phyloP scores from a whole-genome alignment of 2,888 invertebrate genomes.

The Girardia tigrina region DNA sequence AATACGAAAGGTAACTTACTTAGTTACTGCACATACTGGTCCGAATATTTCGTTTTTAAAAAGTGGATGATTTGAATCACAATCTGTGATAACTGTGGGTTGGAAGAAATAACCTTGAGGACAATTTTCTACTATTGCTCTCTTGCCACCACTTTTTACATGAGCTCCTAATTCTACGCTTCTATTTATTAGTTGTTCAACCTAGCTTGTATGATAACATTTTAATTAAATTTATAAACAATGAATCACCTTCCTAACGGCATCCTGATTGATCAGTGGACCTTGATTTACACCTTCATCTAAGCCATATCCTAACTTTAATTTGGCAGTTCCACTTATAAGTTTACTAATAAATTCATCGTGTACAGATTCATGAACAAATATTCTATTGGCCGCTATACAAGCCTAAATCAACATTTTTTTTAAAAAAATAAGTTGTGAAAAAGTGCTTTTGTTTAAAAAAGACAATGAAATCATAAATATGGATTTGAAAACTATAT shows the following conservation, averaged over 20 bases:
- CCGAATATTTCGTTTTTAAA: slow-evolving; percentile 85
- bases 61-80: slow-evolving; percentile 67
- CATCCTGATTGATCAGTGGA: slow-evolving; percentile 74
- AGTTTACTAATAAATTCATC: slow-evolving; percentile 66
- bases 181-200: slow-evolving; percentile 61
- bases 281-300: slow-evolving; percentile 65
- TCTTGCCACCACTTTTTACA: slow-evolving; percentile 62
- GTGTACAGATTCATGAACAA: slow-evolving; percentile 56
- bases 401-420: slow-evolving; percentile 61
- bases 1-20: no score
- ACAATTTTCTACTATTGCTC: slow-evolving; percentile 40
- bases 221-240: neutral
- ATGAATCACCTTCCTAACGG: slow-evolving; percentile 60
- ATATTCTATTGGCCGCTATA: slow-evolving; percentile 69
- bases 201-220: neutral
- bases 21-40: slow-evolving; percentile 71
- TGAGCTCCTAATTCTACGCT: slow-evolving; percentile 71
- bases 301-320: slow-evolving; percentile 69
- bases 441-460: neutral
- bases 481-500: no score
- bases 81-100: slow-evolving; percentile 70
- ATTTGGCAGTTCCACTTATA: slow-evolving; percentile 57
- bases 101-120: slow-evolving; percentile 66
- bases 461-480: neutral
- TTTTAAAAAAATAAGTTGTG: neutral